Evolutionary conservation across 2,113 vertebrate genomes (phyloP).

Genomic region (Corydoras sp.): DNA sequence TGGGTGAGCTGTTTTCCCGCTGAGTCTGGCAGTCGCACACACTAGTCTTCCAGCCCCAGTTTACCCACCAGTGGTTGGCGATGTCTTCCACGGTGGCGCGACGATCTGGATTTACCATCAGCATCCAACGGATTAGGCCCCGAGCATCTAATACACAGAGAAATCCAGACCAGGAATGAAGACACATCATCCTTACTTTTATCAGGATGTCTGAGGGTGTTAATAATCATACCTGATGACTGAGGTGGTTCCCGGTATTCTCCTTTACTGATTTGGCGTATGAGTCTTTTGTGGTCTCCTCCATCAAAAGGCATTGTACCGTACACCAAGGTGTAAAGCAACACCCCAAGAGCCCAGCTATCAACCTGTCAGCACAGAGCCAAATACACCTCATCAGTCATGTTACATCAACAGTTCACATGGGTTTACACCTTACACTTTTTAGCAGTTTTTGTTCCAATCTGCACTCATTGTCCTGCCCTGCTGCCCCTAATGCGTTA

Average conservation of each 20-base stretch:
- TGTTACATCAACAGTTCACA: not conserved
- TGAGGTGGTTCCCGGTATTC: constrained; percentile 97
- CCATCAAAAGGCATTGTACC: constrained; percentile 98
- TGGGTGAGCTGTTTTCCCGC: constrained; percentile 78
- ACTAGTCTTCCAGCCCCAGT: constrained; percentile 97
- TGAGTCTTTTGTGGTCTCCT: constrained; percentile 95
- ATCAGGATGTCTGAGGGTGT: not conserved
- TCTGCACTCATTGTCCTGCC: constrained; percentile 13
- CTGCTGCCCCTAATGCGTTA: constrained; percentile 16
- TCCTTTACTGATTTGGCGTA: constrained; percentile 96
- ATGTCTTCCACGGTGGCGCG: constrained; percentile 95
- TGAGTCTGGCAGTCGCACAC: constrained; percentile 91
- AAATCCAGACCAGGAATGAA: not conserved
- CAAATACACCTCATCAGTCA: not conserved
- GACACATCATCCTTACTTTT: not conserved
- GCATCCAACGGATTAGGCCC: constrained; percentile 97
- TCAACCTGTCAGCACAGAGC: constrained; percentile 75
- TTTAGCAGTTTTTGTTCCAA: not conserved
- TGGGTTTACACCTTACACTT: too few species aligned
- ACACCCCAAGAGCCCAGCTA: constrained; percentile 96
- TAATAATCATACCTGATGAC: constrained; percentile 78
- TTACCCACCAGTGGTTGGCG: constrained; percentile 99
- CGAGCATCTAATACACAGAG: constrained; percentile 75
- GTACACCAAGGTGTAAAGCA: constrained; percentile 95
- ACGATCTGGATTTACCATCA: constrained; percentile 98